Percentiles rank a stretch among this genome's conserved stretches.
phyloP scores from a whole-genome alignment of 2,888 invertebrate species.

The Tortrix viridana region DNA sequence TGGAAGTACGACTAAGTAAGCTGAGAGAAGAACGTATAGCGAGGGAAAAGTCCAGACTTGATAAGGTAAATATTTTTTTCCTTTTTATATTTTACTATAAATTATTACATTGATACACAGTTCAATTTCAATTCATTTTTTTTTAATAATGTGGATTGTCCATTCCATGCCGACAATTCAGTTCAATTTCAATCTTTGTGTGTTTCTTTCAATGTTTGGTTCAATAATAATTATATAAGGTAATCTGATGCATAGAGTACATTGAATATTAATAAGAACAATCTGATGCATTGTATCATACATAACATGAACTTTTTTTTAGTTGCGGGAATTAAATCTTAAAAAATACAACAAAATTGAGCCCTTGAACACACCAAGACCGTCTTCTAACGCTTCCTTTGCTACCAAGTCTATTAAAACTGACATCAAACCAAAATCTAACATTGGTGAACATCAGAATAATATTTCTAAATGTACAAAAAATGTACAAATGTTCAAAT shows the following conservation, averaged over 20 bases:
- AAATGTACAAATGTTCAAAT: constrained; percentile 23
- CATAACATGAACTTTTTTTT: constrained; percentile 45
- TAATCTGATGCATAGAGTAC: background rate
- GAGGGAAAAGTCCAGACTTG: constrained; percentile 71
- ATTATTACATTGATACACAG: background rate
- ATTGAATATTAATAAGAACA: background rate
- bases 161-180: no score
- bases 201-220: no score
- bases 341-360: constrained; percentile 61
- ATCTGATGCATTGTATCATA: background rate
- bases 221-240: no score
- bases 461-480: constrained; percentile 31
- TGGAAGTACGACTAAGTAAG: constrained; percentile 58
- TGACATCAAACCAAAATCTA: constrained; percentile 43
- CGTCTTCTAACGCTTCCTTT: constrained; percentile 9
- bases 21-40: constrained; percentile 69
- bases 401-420: constrained; percentile 12
- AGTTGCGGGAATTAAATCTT: constrained; percentile 69
- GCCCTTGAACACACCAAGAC: constrained; percentile 11
- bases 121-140: no score
- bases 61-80: constrained; percentile 57
- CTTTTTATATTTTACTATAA: background rate
- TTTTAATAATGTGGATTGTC: no score
- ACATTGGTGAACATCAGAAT: constrained; percentile 39
- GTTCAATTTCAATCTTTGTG: no score